Conservation (phyloP, 2,797 vertebrate genomes). For the Hoplostethus atlanticus region DNA sequence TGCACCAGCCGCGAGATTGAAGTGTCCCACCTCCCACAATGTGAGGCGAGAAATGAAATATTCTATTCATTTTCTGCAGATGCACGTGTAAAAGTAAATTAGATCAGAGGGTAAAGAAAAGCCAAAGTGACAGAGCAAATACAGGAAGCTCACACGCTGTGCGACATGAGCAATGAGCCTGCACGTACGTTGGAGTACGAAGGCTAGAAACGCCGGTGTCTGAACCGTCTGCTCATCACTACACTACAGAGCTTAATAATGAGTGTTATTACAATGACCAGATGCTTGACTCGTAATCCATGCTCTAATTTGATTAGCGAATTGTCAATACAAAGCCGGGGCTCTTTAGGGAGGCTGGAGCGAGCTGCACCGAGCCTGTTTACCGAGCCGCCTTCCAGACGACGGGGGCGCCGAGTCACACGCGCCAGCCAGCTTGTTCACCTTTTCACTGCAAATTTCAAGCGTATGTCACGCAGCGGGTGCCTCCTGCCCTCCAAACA, state of each 20-base stretch:
- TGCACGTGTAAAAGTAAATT: conserved; percentile 48
- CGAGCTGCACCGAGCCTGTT: conserved; percentile 43
- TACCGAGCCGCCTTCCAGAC: conserved; percentile 18
- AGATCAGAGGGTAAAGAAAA: conserved; percentile 22
- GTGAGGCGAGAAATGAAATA: conserved; percentile 44
- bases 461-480: conserved; percentile 28
- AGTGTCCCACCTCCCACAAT: conserved; percentile 37
- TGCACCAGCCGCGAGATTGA: conserved; percentile 37
- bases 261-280: conserved; percentile 70
- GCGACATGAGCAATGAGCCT: neutral
- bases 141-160: conserved; percentile 2
- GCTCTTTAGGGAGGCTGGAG: conserved; percentile 54
- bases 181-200: neutral
- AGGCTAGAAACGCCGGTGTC: conserved; percentile 35
- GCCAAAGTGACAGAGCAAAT: conserved; percentile 6
- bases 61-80: conserved; percentile 46
- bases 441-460: conserved; percentile 37
- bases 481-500: conserved; percentile 8
- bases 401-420: conserved; percentile 26
- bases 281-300: conserved; percentile 69
- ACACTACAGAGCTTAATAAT: conserved; percentile 61
- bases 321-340: conserved; percentile 62
- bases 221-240: conserved; percentile 22
- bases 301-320: conserved; percentile 74
- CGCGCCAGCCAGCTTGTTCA: conserved; percentile 28